Conservation (phyloP, 2,888 invertebrate species). For the Nysson spinosus region DNA sequence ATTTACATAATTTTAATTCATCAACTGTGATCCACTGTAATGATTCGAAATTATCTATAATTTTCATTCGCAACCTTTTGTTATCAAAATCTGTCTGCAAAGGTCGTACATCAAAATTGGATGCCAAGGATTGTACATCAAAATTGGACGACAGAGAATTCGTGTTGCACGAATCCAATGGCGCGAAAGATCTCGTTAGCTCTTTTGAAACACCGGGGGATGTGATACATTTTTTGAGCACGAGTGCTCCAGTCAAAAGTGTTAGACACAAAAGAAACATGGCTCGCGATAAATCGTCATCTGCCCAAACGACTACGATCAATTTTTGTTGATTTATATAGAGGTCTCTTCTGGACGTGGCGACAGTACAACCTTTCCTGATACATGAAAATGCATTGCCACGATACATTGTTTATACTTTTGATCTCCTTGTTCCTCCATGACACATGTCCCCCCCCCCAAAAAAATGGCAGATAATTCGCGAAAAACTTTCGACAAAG, state of each 20-base stretch:
- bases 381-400: slow-evolving; percentile 14
- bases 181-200: slow-evolving; percentile 5
- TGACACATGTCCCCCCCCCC: neutral
- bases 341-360: slow-evolving; percentile 16
- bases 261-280: slow-evolving; percentile 15
- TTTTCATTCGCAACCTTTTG: no score
- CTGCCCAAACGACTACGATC: slow-evolving; percentile 19
- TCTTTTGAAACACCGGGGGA: neutral
- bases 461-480: neutral
- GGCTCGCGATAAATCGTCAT: slow-evolving; percentile 26
- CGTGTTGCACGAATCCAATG: neutral
- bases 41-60: no score
- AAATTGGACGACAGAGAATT: slow-evolving; percentile 1
- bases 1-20: no score
- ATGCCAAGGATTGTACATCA: no score
- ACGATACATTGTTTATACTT: slow-evolving; percentile 9
- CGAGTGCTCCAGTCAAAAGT: slow-evolving; percentile 9
- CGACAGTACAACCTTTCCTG: slow-evolving; percentile 14
- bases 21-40: no score
- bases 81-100: no score
- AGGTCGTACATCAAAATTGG: no score
- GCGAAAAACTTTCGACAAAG: neutral
- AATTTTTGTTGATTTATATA: slow-evolving; percentile 34
- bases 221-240: slow-evolving; percentile 2
- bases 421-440: neutral